Evolutionary conservation across 2,113 vertebrate genomes (phyloP), one percentile per base, ranked within the genome.

Genomic region (Phalacrocorax pelagicus): DNA sequence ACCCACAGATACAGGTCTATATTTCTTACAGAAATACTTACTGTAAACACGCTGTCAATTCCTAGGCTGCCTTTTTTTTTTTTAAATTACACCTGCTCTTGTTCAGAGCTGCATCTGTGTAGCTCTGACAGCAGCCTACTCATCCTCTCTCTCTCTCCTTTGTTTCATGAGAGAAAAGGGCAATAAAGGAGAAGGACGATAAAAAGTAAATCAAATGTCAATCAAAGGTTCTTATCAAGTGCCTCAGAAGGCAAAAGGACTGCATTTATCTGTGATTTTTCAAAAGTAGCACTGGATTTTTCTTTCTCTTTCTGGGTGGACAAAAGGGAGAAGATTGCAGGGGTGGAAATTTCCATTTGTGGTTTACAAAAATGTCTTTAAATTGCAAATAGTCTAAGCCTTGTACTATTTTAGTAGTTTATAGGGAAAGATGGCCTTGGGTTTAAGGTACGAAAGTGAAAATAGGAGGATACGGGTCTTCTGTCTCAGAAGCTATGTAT

Each of bases 381-480:
- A 89, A 79, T 82, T 87, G 32, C 23, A 79, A 63, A 32, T 29
- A 58, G 24, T 62, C 19, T 40, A 77, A 61, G 21, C 9, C 44
- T 82, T 84, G 23, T 94, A 42, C 29, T 86, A 2, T 71, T 71
- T 70, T 42, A 38, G 46, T 78, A n/a, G 27, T 66, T 78, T 94
- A 15, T 55, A 71, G 47, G 34, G 30, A 57, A 82, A 63, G 61
- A 49, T 49, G 47, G 73, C 65, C 67, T 94, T 84, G 44, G 42
- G 20, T 66, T 95, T 81, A 72, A 90, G 70, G 58, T 54, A 54
- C 40, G 19, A 30, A 94, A 77, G 61, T 67, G 62, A 49, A 70
- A 80, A 92, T 67, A 0, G 0, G 78, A 91, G 18, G 16, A 75
- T 72, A 29, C 0, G 0, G 32, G 49, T 30, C 18, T 86, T 84